Base-by-base conservation (phyloP, 2,888 invertebrate species). In the Lomographa bimaculata region DNA sequence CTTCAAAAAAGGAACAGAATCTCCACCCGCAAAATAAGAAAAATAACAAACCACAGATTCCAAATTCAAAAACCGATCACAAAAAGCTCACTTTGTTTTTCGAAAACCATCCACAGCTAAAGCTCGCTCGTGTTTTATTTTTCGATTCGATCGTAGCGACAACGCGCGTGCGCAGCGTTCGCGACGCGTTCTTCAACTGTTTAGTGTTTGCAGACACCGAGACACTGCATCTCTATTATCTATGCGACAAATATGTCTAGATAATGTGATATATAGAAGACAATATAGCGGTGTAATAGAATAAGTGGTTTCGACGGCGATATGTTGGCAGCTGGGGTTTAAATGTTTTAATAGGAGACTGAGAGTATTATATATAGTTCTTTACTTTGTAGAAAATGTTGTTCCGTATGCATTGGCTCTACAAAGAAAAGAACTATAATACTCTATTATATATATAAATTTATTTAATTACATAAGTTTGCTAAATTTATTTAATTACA, bases 101-200 rank as follows among this genome's bases (percentile, higher is more conserved):
- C n/a, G n/a, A n/a, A n/a, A n/a, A n/a, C n/a, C n/a, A n/a, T n/a
- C n/a, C n/a, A n/a, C n/a, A n/a, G n/a, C n/a, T n/a, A 38, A 30
- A 43, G 19, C 17, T 5, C 14, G 36, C 41, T 50, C 40, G 37
- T 30, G 24, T 36, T 48, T 44, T 35, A 35, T 21, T 36, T 46
- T 44, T 35, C 36, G 23, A 44, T 42, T 52, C 30, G 45, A 39
- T 28, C 26, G 47, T 14, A 24, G 34, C 44, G 48, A 36, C 39
- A 44, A 17, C 30, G 32, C 46, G 87, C 87, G 87, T 87, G 87
- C 87, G 87, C 82, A 65, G 54, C 41, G 71, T 57, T 55, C 77
- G 84, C 82, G 72, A 64, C 71, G 76, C 75, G 71, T 73, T 68
- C 74, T 82, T 79, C 70, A 79, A 87, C 87, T 87, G 87, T 72